phyloP scores from a whole-genome alignment of 2,888 invertebrate species.

The Maniola hyperantus region DNA sequence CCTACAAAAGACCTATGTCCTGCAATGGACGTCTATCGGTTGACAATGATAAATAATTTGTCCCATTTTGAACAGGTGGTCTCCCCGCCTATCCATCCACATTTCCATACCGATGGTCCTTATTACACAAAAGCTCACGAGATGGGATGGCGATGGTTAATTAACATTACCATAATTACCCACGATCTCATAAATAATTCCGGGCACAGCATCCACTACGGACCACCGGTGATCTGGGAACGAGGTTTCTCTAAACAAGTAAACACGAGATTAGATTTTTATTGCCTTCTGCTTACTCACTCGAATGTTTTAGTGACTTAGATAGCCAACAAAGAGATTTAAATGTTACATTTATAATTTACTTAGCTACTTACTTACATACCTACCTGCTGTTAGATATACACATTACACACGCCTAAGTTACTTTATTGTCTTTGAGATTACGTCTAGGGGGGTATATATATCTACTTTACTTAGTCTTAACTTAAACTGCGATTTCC shows the following conservation, averaged over 20 bases:
- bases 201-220: not conserved
- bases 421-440: conserved; percentile 1
- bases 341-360: conserved; percentile 13
- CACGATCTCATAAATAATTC: conserved; percentile 40
- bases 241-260: conserved; percentile 30
- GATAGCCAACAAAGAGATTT: conserved; percentile 20
- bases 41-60: too few relatives aligned
- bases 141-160: conserved; percentile 35
- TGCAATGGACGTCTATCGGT: too few relatives aligned
- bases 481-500: too few relatives aligned
- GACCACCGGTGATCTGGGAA: conserved; percentile 42
- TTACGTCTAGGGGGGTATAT: too few relatives aligned
- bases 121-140: conserved; percentile 35
- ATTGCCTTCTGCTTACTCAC: conserved; percentile 23
- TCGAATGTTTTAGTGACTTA: conserved; percentile 14
- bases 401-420: not conserved
- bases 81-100: conserved; percentile 9
- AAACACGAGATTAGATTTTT: conserved; percentile 37
- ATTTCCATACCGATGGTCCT: conserved; percentile 26
- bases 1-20: too few relatives aligned
- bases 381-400: not conserved
- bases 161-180: conserved; percentile 41
- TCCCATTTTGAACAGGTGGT: not conserved
- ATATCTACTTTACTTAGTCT: not conserved
- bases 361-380: not conserved